Base-by-base conservation (phyloP, 2,888 invertebrate species). In the Drosophila imparisetae region DNA sequence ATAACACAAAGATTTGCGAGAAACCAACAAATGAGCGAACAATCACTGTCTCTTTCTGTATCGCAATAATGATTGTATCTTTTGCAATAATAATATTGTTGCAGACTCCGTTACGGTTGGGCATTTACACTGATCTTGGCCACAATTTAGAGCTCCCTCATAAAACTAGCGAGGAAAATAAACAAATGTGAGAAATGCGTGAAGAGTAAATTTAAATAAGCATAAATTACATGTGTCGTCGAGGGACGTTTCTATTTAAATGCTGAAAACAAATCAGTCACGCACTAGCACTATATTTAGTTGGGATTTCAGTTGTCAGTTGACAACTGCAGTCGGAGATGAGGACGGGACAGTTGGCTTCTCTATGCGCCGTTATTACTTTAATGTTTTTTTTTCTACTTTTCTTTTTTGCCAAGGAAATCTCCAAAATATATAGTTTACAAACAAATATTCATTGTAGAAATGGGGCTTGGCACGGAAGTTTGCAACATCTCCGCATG, bases 161-260 rank as follows among this genome's bases (percentile, higher is more conserved):
- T 67, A 68, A 66, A 77, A 71, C 66, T 66, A 73, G 66, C 58
- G 78, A n/a, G 60, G 6, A 52, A 55, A 62, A 18, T 34, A 77
- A 83, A 83, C 68, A 78, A 70, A 65, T 65, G 65, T 36, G 45
- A n/a, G 55, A 59, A 78, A 81, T 87, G 84, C 88, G 84, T 85
- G 84, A 85, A 85, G 42, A 81, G 78, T 87, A 89, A 87, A 85
- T 81, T 72, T 75, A 75, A 52, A 59, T 73, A 72, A 21, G 11
- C 42, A 75, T 85, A 89, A 85, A 85, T 87, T 63, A 72, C 42
- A 29, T 36, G 49, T 7, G 32, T 32, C 24, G 21, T 32, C 13
- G 29, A 10, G 67, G 7, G 24, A 24, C 48, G 36, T 15, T 54
- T 42, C 45, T n/a, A 40, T 32, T 13, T 13, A 65, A 32, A 34